Percentiles rank a stretch among this genome's conserved stretches.
Conservation (phyloP, 2,888 invertebrate species). For the Tetrapedia diversipes region DNA sequence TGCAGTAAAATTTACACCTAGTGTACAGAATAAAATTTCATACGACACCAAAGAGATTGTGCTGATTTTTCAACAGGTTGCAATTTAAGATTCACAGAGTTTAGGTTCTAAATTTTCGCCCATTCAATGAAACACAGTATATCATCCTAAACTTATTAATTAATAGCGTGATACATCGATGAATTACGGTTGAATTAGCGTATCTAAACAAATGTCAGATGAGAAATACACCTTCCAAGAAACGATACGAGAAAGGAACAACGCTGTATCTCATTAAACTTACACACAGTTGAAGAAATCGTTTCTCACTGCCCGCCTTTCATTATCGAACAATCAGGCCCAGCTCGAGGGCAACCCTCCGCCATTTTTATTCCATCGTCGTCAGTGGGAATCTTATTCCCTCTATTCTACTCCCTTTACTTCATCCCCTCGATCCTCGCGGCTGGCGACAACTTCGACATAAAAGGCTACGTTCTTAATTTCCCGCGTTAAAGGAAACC, state of each 20-base stretch:
- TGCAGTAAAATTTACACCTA: too few species aligned
- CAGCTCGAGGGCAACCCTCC: constrained; percentile 32
- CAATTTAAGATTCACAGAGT: too few species aligned
- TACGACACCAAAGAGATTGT: too few species aligned
- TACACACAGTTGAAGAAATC: constrained; percentile 31
- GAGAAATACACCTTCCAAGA: too few species aligned
- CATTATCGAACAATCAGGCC: constrained; percentile 40
- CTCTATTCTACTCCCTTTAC: constrained; percentile 33
- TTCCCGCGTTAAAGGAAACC: constrained; percentile 43
- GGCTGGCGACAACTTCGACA: constrained; percentile 38
- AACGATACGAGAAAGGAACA: not conserved
- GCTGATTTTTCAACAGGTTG: too few species aligned
- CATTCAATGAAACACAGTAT: too few species aligned
- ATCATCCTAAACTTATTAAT: too few species aligned
- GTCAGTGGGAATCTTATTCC: constrained; percentile 41
- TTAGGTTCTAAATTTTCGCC: too few species aligned
- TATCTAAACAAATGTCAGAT: too few species aligned
- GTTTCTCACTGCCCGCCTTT: constrained; percentile 20
- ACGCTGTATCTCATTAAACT: constrained; percentile 31
- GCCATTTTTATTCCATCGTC: constrained; percentile 42
- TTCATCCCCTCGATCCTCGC: constrained; percentile 3
- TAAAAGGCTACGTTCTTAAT: constrained; percentile 61
- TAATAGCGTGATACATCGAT: too few species aligned
- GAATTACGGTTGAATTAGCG: too few species aligned
- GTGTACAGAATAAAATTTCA: too few species aligned